Conservation (phyloP, 2,888 invertebrate species). For the Pecten maximus region DNA sequence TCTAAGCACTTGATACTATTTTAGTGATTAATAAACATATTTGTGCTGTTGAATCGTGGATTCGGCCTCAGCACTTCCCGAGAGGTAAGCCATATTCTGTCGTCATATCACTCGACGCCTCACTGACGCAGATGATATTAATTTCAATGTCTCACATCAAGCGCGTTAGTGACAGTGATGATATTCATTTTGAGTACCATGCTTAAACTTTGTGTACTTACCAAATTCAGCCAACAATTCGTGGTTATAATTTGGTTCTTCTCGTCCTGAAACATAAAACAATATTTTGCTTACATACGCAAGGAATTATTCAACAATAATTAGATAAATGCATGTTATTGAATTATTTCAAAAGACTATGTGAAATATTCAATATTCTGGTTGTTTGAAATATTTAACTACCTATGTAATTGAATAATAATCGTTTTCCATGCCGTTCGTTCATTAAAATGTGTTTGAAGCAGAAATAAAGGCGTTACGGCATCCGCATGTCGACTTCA, state of each 20-base stretch:
- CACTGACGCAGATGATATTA: too few relatives aligned
- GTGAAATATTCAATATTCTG: background rate
- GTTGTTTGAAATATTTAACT: background rate
- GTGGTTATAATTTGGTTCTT: constrained; percentile 78
- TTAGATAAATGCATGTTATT: too few relatives aligned
- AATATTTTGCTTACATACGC: background rate
- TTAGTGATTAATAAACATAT: too few relatives aligned
- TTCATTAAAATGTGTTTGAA: background rate
- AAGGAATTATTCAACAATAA: background rate
- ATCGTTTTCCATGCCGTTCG: background rate
- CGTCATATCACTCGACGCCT: too few relatives aligned
- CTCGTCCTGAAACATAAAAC: constrained; percentile 69
- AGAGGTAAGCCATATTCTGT: too few relatives aligned
- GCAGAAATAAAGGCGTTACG: too few relatives aligned
- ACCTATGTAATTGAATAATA: background rate
- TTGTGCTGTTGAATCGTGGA: too few relatives aligned
- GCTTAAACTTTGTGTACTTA: constrained; percentile 43
- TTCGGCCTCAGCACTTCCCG: too few relatives aligned
- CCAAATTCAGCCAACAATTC: constrained; percentile 77
- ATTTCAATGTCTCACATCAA: too few relatives aligned
- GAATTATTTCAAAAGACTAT: background rate
- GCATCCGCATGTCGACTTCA: too few relatives aligned
- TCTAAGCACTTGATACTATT: too few relatives aligned
- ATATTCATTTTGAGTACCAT: background rate
- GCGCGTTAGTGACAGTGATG: too few relatives aligned